These are phyloP conservation scores for Zoroaster sp. DNA, from an alignment of 53 echinoderm and acorn worm genomes.

Conservation along the genomic window DNA sequence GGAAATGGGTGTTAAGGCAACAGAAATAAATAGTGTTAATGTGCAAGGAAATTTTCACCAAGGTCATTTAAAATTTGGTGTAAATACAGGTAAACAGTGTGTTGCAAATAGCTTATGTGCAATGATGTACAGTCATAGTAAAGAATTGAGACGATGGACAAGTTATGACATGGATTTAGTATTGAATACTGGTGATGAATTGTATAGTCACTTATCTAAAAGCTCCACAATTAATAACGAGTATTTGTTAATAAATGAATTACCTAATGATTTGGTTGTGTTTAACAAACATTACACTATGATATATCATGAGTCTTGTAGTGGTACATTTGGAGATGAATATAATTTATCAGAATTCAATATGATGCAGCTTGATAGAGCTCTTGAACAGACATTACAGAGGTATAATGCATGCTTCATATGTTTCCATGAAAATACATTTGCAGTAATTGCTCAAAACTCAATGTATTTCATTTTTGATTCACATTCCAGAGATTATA, in stretches of 20 bases:
- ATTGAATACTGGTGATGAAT: slow-evolving; percentile 21
- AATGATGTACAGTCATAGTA: not conserved
- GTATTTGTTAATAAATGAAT: not conserved
- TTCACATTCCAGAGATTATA: not conserved
- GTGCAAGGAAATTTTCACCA: not conserved
- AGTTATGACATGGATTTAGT: not conserved
- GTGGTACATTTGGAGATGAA: not conserved
- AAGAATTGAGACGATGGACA: not conserved
- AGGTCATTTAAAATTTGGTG: slow-evolving; percentile 6
- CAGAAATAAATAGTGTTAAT: not conserved
- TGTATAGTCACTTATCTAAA: not conserved
- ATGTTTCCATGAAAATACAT: slow-evolving; percentile 2
- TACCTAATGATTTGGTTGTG: not conserved
- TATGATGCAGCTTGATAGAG: not conserved
- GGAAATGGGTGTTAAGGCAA: not conserved
- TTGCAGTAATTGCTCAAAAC: slow-evolving; percentile 7
- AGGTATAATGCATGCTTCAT: not conserved
- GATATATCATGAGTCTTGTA: not conserved
- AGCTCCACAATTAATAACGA: slow-evolving; percentile 12
- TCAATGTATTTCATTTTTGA: not conserved
- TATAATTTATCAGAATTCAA: not conserved
- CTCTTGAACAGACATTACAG: not conserved
- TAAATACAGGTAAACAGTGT: not conserved
- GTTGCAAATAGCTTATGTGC: not conserved
- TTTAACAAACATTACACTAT: not conserved